Evolutionary conservation across 1,140 invertebrate species (phyloP).

Genomic region (Drosophila gunungcola): DNA sequence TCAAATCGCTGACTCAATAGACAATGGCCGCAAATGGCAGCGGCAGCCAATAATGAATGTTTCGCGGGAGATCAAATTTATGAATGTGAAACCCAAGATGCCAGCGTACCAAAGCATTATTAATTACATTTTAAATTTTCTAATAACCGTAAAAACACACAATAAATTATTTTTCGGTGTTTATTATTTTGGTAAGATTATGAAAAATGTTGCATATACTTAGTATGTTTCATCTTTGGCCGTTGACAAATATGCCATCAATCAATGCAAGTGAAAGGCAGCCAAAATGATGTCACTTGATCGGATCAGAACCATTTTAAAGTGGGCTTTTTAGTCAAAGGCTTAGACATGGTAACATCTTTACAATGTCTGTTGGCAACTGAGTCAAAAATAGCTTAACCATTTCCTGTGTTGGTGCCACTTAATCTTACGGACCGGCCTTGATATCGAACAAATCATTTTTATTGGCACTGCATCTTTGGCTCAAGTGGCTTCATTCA

Average conservation of each 20-base stretch:
- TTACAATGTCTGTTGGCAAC: conserved; percentile 24
- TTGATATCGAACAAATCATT: conserved; percentile 69
- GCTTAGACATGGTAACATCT: conserved; percentile 26
- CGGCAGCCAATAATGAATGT: conserved; percentile 54
- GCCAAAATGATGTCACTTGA: conserved; percentile 65
- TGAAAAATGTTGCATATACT: conserved; percentile 29
- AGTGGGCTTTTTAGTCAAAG: conserved; percentile 13
- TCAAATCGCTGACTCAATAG: conserved; percentile 63
- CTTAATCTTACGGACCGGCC: conserved; percentile 38
- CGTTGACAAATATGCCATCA: conserved; percentile 73
- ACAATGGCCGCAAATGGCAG: conserved; percentile 46
- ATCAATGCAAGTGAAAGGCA: conserved; percentile 79
- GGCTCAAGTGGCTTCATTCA: conserved; percentile 52
- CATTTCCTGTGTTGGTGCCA: conserved; percentile 52
- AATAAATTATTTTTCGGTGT: conserved; percentile 42
- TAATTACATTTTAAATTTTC: conserved; percentile 77
- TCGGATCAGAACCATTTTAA: conserved; percentile 43
- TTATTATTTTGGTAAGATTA: conserved; percentile 33
- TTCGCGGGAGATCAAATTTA: conserved; percentile 55
- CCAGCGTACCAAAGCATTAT: conserved; percentile 64
- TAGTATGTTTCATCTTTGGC: conserved; percentile 37
- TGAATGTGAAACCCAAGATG: conserved; percentile 62
- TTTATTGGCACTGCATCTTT: conserved; percentile 62
- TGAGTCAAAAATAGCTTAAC: conserved; percentile 15
- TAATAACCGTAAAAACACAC: conserved; percentile 78